phyloP scores from a whole-genome alignment of 2,888 invertebrate species.

The Megalurothrips usitatus region DNA sequence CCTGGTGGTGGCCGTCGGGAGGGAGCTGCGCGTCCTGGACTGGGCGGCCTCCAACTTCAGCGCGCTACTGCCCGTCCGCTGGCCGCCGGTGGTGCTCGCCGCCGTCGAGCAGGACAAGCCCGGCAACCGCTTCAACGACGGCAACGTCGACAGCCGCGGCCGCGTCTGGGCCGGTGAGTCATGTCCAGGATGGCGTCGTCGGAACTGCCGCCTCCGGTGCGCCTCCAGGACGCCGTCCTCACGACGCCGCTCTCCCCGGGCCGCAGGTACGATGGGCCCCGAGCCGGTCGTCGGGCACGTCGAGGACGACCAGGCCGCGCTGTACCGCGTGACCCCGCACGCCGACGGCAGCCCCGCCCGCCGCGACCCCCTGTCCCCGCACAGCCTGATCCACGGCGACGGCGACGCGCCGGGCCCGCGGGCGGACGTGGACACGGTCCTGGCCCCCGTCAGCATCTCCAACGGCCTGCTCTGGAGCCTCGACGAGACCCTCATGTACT shows the following conservation, averaged over 20 bases:
- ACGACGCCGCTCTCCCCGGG: too few species aligned
- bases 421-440: slow-evolving; percentile 42
- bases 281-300: slow-evolving; percentile 36
- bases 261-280: slow-evolving; percentile 38
- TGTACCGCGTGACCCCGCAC: slow-evolving; percentile 34
- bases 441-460: slow-evolving; percentile 57
- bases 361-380: too few species aligned
- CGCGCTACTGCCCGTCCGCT: slow-evolving; percentile 31
- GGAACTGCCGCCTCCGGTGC: too few species aligned
- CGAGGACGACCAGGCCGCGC: slow-evolving; percentile 35
- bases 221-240: too few species aligned
- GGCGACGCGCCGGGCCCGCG: slow-evolving; percentile 47
- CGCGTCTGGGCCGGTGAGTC: slow-evolving; percentile 61
- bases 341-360: neutral
- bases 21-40: slow-evolving; percentile 49
- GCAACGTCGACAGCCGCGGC: slow-evolving; percentile 62
- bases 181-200: too few species aligned
- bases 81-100: slow-evolving; percentile 41
- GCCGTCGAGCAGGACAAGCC: slow-evolving; percentile 49
- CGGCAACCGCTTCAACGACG: slow-evolving; percentile 60
- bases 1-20: slow-evolving; percentile 48
- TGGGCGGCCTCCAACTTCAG: slow-evolving; percentile 46
- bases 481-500: slow-evolving; percentile 67
- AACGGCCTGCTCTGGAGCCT: slow-evolving; percentile 75
- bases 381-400: neutral